Evolutionary conservation across 1,140 invertebrate species (phyloP), one percentile per base, ranked within the genome.

Genomic region (Pemphigus obesinymphae): DNA sequence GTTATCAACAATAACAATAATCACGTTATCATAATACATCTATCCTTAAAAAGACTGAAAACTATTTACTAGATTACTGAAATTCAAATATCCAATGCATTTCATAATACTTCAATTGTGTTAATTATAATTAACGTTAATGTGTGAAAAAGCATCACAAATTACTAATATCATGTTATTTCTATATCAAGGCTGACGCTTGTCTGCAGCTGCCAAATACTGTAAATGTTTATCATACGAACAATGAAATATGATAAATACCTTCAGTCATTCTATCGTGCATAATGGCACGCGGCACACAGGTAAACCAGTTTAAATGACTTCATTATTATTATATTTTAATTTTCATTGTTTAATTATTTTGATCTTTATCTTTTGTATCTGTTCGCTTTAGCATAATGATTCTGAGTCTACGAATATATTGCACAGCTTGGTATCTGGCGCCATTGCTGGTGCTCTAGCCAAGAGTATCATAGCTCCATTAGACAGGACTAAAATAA

Each of bases 401-500:
- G 15, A 78, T 40, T 84, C 83, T 37, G 91, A 90, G 83, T 84
- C 87, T 17, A 86, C 90, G 82, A 85, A 88, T 82, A 90, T 95
- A 63, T 85, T 91, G 82, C 92, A 92, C 40, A 94, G 92, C 85
- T 88, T 95, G 84, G 85, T 91, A 29, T 91, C 95, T 1, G 96
- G 96, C 40, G 96, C 95, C 3, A 87, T 91, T 31, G 96, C 96
- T n/a, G 98, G 98, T 6, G 96, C 95, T 29, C 84, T 98, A 10
- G 97, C 97, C 5, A 99, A 99, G 89, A 97, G 97, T 0, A 91
- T 92, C 15, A 99, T 99, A 85, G 98, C 98, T 3, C 98, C 98
- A 3, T 88, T 99, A 23, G 98, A 99, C 89, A 89, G 98, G 82
- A 97, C 96, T 78, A 99, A 99, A 90, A 99, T 99, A 80, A 97